phyloP scores from a whole-genome alignment of 2,113 vertebrate species.

The Laticauda colubrina region DNA sequence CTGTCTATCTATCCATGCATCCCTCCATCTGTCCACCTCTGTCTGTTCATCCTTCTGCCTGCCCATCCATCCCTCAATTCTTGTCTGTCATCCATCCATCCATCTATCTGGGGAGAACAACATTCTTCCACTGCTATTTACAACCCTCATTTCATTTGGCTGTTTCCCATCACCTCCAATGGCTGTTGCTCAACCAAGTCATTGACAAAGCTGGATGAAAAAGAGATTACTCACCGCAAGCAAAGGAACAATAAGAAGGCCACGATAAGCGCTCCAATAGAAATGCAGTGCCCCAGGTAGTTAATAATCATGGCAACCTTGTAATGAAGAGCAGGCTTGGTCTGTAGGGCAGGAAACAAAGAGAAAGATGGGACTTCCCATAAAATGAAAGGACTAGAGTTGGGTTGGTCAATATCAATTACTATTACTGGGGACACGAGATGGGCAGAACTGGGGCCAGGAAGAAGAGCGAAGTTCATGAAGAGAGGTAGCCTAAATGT shows the following conservation, averaged over 20 bases:
- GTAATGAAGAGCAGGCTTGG: conserved; percentile 90
- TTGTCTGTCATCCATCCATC: neutral
- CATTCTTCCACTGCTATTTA: neutral
- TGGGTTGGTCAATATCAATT: neutral
- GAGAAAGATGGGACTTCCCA: neutral
- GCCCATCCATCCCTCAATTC: too few species aligned
- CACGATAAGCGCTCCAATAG: conserved; percentile 87
- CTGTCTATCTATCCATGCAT: too few species aligned
- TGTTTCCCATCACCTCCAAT: neutral
- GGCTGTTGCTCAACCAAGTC: neutral
- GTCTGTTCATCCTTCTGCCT: too few species aligned
- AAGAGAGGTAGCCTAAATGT: neutral
- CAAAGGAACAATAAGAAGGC: conserved; percentile 96
- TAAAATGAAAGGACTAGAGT: conserved; percentile 44
- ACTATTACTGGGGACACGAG: neutral
- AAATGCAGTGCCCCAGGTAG: conserved; percentile 97
- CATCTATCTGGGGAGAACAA: neutral
- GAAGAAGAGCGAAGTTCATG: neutral
- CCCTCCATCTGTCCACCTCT: too few species aligned
- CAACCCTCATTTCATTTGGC: neutral
- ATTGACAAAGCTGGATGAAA: conserved; percentile 18
- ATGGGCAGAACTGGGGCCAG: neutral
- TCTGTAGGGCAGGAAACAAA: conserved; percentile 74
- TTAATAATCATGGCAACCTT: conserved; percentile 93
- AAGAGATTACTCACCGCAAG: conserved; percentile 83